Evolutionary conservation across 2,888 invertebrate species (phyloP).

Genomic region (Plutella xylostella): DNA sequence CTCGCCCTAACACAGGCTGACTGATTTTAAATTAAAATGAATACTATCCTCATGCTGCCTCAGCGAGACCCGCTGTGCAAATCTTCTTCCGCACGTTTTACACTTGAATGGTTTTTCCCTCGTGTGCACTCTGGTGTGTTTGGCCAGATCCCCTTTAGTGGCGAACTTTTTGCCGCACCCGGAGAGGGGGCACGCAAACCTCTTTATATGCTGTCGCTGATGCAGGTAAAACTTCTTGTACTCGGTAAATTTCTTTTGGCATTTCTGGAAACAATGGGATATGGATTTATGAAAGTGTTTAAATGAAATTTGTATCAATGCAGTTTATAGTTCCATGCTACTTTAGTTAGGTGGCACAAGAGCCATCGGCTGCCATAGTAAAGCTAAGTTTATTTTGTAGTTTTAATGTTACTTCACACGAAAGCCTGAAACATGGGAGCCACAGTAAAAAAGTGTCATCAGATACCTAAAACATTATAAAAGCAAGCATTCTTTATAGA

Average conservation of each 20-base stretch:
- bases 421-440: no score
- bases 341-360: no score
- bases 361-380: no score
- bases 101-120: slow-evolving; percentile 50
- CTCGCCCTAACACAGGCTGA: no score
- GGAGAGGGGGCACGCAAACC: slow-evolving; percentile 30
- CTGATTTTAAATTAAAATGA: no score
- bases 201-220: slow-evolving; percentile 38
- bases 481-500: no score
- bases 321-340: no score
- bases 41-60: slow-evolving; percentile 40
- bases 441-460: no score
- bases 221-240: slow-evolving; percentile 47
- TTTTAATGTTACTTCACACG: no score
- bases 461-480: no score
- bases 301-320: background rate
- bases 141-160: slow-evolving; percentile 44
- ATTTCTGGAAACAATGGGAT: slow-evolving; percentile 28
- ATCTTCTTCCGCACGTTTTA: slow-evolving; percentile 34
- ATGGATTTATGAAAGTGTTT: background rate
- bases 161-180: slow-evolving; percentile 45
- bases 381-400: no score
- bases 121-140: slow-evolving; percentile 49
- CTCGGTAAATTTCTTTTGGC: slow-evolving; percentile 34
- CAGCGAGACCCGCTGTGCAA: slow-evolving; percentile 40